Evolutionary conservation across 1,140 invertebrate species (phyloP).

Genomic region (Orussus abietinus): DNA sequence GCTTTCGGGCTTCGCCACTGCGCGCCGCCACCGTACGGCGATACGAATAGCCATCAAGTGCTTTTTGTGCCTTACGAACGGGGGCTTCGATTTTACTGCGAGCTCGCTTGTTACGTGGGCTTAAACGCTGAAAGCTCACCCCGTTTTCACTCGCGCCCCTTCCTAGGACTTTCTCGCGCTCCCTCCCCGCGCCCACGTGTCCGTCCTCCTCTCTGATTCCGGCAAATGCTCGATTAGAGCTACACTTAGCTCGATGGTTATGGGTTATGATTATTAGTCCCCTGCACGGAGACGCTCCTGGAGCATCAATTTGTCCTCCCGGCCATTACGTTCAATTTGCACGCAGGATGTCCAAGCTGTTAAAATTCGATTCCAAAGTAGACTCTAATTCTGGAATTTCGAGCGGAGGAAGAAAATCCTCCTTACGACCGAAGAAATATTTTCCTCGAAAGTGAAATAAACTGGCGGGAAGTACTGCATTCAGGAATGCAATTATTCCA

Average conservation of each 20-base stretch:
- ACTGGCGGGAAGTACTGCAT: too few species aligned
- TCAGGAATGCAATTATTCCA: too few species aligned
- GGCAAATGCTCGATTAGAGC: constrained; percentile 14
- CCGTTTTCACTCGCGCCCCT: constrained; percentile 10
- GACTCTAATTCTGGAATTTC: neutral
- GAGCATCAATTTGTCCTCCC: neutral
- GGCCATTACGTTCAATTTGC: constrained; percentile 31
- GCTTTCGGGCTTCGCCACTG: constrained; percentile 1
- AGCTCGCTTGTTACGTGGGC: neutral
- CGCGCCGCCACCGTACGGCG: constrained; percentile 8
- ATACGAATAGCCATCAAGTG: neutral
- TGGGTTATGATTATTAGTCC: constrained; percentile 16
- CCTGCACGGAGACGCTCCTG: constrained; percentile 5
- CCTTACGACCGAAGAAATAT: too few species aligned
- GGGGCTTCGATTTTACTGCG: constrained; percentile 5
- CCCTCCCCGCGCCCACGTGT: neutral
- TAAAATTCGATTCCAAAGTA: constrained; percentile 19
- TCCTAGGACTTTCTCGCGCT: neutral
- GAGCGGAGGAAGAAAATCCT: neutral
- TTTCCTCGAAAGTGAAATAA: too few species aligned
- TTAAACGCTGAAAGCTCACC: constrained; percentile 9
- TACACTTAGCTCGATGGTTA: constrained; percentile 14
- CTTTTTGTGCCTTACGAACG: neutral
- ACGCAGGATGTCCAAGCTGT: constrained; percentile 1
- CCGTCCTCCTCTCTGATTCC: constrained; percentile 1